Percentiles rank a stretch among this genome's conserved stretches.
These are phyloP conservation scores for Scortum barcoo DNA, from an alignment of 2,113 vertebrate genomes.

Conservation along the genomic window DNA sequence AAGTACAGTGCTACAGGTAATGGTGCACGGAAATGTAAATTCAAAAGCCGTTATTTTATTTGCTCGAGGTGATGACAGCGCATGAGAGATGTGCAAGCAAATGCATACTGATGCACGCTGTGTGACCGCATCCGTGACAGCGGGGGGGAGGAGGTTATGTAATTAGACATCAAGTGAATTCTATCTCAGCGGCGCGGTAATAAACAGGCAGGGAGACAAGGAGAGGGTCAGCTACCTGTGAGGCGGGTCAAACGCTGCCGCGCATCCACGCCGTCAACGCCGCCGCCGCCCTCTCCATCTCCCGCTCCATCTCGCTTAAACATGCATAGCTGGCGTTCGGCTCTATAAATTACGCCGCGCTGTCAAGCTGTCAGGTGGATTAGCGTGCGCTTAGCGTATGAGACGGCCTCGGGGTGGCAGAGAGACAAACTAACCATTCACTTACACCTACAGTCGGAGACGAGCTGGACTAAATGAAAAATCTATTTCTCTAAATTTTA, in stretches of 20 bases:
- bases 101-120: slow-evolving; percentile 5
- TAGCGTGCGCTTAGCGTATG: slow-evolving; percentile 38
- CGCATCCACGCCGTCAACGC: not conserved
- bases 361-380: slow-evolving; percentile 74
- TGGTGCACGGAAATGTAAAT: slow-evolving; percentile 43
- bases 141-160: slow-evolving; percentile 16
- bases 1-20: slow-evolving; percentile 51
- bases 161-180: slow-evolving; percentile 53
- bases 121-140: slow-evolving; percentile 7
- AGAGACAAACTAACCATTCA: slow-evolving; percentile 40
- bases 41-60: slow-evolving; percentile 34
- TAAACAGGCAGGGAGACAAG: slow-evolving; percentile 46
- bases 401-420: slow-evolving; percentile 41
- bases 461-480: slow-evolving; percentile 26
- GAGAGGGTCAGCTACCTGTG: slow-evolving; percentile 58
- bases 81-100: not conserved
- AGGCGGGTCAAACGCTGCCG: slow-evolving; percentile 55
- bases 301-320: slow-evolving; percentile 22
- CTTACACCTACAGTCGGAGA: slow-evolving; percentile 28
- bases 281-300: not conserved
- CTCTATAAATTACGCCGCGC: slow-evolving; percentile 62
- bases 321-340: slow-evolving; percentile 38
- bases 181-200: slow-evolving; percentile 9
- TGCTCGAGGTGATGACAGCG: slow-evolving; percentile 4
- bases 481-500: slow-evolving; percentile 1